phyloP scores from a whole-genome alignment of 1,140 invertebrate genomes.

The Saxidomus purpurata region DNA sequence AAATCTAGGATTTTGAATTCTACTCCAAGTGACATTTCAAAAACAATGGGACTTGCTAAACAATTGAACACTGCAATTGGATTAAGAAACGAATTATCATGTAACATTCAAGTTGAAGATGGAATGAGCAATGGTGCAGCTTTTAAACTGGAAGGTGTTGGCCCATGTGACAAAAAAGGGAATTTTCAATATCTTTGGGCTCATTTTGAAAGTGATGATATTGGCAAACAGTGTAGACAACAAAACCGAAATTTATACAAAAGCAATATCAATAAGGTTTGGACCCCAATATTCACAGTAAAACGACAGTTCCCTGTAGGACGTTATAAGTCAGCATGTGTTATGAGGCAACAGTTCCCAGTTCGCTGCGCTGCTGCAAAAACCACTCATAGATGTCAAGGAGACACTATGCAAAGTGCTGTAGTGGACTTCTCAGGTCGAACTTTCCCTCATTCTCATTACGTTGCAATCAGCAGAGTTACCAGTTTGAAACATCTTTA shows the following conservation, averaged over 20 bases:
- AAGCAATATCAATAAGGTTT: constrained; percentile 4
- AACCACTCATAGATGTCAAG: constrained; percentile 36
- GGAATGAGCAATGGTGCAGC: constrained; percentile 40
- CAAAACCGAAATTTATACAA: constrained; percentile 8
- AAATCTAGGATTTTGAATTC: constrained; percentile 16
- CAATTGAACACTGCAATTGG: constrained; percentile 29
- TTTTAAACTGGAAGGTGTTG: background rate
- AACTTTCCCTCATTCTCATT: constrained; percentile 20
- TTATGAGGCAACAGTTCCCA: constrained; percentile 35
- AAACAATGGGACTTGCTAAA: background rate
- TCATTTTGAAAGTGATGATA: constrained; percentile 34
- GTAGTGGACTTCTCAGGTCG: constrained; percentile 22
- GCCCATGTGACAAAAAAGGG: background rate
- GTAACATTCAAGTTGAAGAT: constrained; percentile 43
- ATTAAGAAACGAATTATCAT: constrained; percentile 33
- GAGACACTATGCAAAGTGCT: constrained; percentile 23
- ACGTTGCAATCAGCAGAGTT: constrained; percentile 40
- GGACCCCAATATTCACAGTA: constrained; percentile 41
- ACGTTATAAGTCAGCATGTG: background rate
- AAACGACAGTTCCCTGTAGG: constrained; percentile 23
- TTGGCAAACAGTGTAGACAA: background rate
- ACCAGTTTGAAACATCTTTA: background rate
- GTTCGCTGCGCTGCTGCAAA: constrained; percentile 15
- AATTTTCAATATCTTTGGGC: constrained; percentile 13
- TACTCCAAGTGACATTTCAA: constrained; percentile 9